These are phyloP conservation scores for Augochlorella aurata DNA, from an alignment of 2,888 invertebrate species.

Conservation along the genomic window DNA sequence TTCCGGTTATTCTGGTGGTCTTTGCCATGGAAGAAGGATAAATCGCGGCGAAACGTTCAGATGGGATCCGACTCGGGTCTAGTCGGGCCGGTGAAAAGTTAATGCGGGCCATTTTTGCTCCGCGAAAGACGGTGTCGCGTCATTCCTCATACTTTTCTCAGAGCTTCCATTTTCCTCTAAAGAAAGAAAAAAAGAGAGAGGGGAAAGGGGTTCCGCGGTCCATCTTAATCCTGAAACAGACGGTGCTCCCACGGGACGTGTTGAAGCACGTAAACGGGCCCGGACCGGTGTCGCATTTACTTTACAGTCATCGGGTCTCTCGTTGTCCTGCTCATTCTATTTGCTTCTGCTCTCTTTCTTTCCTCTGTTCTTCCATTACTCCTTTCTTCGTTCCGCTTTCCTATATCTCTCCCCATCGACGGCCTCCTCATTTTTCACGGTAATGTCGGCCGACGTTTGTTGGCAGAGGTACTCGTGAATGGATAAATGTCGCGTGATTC, in stretches of 20 bases:
- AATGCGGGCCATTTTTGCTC: conserved; percentile 1
- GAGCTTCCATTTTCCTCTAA: neutral
- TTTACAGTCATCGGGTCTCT: conserved; percentile 61
- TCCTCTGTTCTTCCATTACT: neutral
- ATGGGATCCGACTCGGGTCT: neutral
- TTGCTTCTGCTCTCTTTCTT: neutral
- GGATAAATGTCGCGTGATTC: conserved; percentile 60
- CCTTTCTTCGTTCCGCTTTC: neutral
- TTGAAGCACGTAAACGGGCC: conserved; percentile 35
- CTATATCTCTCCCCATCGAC: neutral
- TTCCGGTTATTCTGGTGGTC: neutral
- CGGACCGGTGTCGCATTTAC: conserved; percentile 52
- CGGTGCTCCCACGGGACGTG: conserved; percentile 42
- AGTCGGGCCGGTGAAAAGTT: conserved; percentile 7
- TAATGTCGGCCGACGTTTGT: conserved; percentile 53
- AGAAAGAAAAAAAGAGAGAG: neutral
- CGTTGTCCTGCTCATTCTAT: conserved; percentile 41
- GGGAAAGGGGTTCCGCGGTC: neutral
- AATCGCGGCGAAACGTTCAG: neutral
- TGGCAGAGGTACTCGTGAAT: conserved; percentile 58
- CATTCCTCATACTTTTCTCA: neutral
- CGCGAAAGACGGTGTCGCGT: neutral
- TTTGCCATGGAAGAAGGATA: neutral
- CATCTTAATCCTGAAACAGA: conserved; percentile 26
- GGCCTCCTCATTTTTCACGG: conserved; percentile 59